Conservation (phyloP, 2,888 invertebrate species). For the Orthonevra nobilis region DNA sequence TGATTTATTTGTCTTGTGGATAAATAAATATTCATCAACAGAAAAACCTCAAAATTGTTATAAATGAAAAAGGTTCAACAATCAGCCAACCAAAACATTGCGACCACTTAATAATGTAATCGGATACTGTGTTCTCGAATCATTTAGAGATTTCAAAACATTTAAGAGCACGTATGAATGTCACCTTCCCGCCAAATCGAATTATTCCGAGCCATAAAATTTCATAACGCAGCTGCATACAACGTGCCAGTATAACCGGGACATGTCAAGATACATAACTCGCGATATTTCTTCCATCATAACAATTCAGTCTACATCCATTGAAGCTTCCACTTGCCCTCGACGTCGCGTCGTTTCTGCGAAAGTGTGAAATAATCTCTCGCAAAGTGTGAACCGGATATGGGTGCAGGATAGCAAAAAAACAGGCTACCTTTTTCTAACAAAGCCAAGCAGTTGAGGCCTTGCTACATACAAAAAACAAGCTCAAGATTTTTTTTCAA, state of each 20-base stretch:
- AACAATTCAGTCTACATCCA: conserved; percentile 54
- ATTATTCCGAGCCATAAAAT: conserved; percentile 28
- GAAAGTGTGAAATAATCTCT: conserved; percentile 60
- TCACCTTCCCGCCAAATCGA: conserved; percentile 37
- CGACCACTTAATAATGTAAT: no score
- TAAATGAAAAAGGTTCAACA: no score
- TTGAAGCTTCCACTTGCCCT: conserved; percentile 26
- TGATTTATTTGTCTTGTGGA: no score
- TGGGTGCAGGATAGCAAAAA: conserved; percentile 58
- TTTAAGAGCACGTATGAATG: not conserved
- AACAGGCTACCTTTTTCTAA: conserved; percentile 19
- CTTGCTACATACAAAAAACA: conserved; percentile 11
- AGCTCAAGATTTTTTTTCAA: conserved; percentile 45
- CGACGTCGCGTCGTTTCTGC: conserved; percentile 19
- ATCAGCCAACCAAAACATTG: no score
- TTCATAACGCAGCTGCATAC: conserved; percentile 38
- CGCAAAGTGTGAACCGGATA: conserved; percentile 68
- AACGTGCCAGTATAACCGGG: conserved; percentile 2
- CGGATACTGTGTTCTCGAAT: no score
- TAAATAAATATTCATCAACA: no score
- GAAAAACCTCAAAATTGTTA: no score
- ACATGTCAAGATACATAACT: conserved; percentile 35
- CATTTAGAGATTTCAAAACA: not conserved
- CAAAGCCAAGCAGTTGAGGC: conserved; percentile 46
- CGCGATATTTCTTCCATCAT: conserved; percentile 50